Base-by-base conservation (phyloP, 2,113 vertebrate genomes). In the Dromaius novaehollandiae region DNA sequence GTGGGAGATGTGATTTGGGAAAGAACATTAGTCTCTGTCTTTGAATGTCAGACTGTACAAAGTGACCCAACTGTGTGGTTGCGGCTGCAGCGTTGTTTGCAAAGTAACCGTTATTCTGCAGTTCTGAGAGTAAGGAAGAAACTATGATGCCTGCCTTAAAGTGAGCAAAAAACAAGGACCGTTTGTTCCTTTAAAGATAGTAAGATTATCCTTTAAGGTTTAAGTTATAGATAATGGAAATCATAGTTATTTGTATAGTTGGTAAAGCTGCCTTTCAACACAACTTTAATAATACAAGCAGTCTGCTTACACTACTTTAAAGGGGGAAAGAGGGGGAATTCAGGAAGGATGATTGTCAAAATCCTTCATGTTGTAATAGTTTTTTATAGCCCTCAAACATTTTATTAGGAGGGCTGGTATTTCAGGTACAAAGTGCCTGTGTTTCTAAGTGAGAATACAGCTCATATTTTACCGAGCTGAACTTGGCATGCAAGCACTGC, bases 261-360 rank as follows among this genome's bases (percentile, higher is more conserved):
- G 18, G 61, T 64, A 74, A 25, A 53, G 11, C 42, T 60, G 60
- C 63, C 66, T 82, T 86, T 73, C 30, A 86, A 58, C 16, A 60
- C 48, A 42, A 32, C 53, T 58, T 12, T 93, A 69, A 81, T 50
- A 14, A 30, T 28, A 32, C 13, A 60, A 64, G 60, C 34, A 66
- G 42, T 42, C 61, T 70, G 56, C 12, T 75, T 34, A 65, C 22
- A 13, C 26, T 89, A 0, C 28, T 56, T 65, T 9, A 60, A 48
- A 18, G 11, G 5, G 4, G 5, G 28, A 9, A 9, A 20, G 18
- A 7, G 2, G 3, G 3, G 19, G 17, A 13, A 55, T 65, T 11
- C 69, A 79, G 60, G 71, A 83, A 88, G 32, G 11, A 40, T 78
- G 70, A 68, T 9, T 86, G n/a, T 68, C 8, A 44, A 79, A 95